A percentile compares a stretch with the other conserved stretches of the same genome.
phyloP scores from a whole-genome alignment of 2,113 vertebrate species.

The Passer domesticus region DNA sequence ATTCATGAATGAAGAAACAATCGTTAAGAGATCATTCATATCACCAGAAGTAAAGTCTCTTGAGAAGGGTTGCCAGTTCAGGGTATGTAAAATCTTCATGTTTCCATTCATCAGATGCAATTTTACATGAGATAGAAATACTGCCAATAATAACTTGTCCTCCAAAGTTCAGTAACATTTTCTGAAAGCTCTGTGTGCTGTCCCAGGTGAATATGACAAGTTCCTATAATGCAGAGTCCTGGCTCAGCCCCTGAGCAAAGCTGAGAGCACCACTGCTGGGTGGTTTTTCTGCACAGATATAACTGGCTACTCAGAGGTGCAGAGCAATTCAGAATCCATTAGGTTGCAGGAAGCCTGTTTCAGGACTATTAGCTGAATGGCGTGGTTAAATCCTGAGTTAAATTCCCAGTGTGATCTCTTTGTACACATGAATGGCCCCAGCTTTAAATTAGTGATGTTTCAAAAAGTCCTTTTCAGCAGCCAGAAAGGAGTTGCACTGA shows the following conservation, averaged over 20 bases:
- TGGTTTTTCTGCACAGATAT: background rate
- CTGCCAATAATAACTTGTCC: background rate
- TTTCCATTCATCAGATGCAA: background rate
- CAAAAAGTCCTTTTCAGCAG: background rate
- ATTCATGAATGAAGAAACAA: background rate
- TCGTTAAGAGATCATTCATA: background rate
- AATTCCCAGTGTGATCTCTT: conserved; percentile 11
- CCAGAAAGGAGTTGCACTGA: background rate
- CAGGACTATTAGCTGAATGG: background rate
- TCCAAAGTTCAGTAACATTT: background rate
- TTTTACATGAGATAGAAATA: background rate
- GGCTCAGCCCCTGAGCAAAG: background rate
- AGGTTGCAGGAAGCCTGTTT: background rate
- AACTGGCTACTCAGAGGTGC: background rate
- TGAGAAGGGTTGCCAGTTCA: background rate
- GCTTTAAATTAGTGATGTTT: conserved; percentile 13
- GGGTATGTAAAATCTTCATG: background rate
- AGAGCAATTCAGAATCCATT: background rate
- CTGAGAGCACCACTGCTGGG: background rate
- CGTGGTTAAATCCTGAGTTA: conserved; percentile 5
- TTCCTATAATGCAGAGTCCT: background rate
- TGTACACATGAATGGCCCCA: background rate
- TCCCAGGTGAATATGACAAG: background rate
- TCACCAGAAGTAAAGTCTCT: background rate
- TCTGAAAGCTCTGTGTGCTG: background rate